Conservation (phyloP, 2,797 vertebrate genomes). For the Danio choprae region DNA sequence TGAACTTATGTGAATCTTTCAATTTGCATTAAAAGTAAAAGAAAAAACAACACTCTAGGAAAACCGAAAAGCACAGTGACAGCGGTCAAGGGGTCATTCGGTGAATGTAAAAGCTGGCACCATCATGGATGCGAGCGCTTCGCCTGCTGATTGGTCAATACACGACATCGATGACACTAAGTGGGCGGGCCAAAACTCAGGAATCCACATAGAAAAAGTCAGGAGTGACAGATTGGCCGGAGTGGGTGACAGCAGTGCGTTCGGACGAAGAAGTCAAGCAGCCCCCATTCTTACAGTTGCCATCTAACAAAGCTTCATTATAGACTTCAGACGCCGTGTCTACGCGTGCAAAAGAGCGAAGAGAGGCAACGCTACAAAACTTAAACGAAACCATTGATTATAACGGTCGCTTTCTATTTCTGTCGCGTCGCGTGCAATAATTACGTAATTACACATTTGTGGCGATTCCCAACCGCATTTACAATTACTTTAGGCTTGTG, state of each 20-base stretch:
- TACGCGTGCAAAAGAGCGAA: neutral
- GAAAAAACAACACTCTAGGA: neutral
- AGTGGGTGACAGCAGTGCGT: constrained; percentile 54
- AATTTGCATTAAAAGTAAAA: neutral
- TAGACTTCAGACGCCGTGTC: constrained; percentile 3
- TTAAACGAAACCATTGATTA: neutral
- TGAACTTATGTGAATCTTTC: neutral
- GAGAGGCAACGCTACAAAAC: neutral
- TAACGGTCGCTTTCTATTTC: constrained; percentile 7
- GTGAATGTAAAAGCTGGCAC: constrained; percentile 33
- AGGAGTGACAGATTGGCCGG: constrained; percentile 58
- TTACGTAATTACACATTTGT: constrained; percentile 51
- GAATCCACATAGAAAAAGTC: constrained; percentile 72
- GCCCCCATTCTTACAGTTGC: constrained; percentile 18
- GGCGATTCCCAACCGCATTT: neutral
- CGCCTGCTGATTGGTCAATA: constrained; percentile 59
- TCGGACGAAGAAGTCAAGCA: constrained; percentile 34
- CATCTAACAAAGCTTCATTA: constrained; percentile 39
- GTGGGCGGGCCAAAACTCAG: constrained; percentile 67
- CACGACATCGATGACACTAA: constrained; percentile 48
- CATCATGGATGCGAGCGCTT: constrained; percentile 49
- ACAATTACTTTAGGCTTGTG: neutral
- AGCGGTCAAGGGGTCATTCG: constrained; percentile 47
- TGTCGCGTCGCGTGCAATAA: constrained; percentile 12
- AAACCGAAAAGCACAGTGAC: constrained; percentile 31